Evolutionary conservation across 2,888 invertebrate genomes (phyloP).

Genomic region (Hemaris fuciformis): DNA sequence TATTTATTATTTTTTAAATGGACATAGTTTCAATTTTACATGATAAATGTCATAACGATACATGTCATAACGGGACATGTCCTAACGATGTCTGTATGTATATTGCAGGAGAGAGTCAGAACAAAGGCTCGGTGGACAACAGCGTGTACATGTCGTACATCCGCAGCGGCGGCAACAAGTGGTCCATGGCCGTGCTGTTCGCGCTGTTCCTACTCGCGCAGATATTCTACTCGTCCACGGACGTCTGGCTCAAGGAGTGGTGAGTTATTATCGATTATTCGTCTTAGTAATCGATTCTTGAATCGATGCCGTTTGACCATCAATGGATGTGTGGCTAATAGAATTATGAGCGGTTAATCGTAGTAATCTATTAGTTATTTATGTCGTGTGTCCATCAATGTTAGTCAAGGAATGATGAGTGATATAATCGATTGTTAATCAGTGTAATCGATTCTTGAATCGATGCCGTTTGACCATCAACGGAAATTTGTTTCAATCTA

Average conservation of each 20-base stretch:
- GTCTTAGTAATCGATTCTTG: neutral
- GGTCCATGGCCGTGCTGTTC: conserved; percentile 73
- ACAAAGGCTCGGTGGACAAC: conserved; percentile 69
- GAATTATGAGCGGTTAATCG: too few species aligned
- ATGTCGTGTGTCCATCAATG: too few species aligned
- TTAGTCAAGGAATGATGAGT: too few species aligned
- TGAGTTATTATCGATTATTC: conserved; percentile 36
- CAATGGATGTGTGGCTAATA: neutral
- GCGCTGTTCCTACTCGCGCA: conserved; percentile 79
- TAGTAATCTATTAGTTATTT: too few species aligned
- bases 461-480: too few species aligned
- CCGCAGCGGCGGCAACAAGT: conserved; percentile 77
- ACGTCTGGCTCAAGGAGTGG: conserved; percentile 84
- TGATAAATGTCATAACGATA: too few species aligned
- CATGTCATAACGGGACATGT: too few species aligned
- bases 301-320: neutral
- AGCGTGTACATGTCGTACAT: conserved; percentile 80
- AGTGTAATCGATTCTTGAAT: too few species aligned
- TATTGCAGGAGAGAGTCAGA: conserved; percentile 59
- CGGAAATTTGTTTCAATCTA: too few species aligned
- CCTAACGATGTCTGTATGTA: conserved; percentile 9
- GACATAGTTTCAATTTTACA: too few species aligned
- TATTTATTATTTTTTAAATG: too few species aligned
- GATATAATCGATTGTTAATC: too few species aligned
- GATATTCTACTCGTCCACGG: conserved; percentile 82